Percentiles rank a stretch among this genome's conserved stretches.
phyloP scores from a whole-genome alignment of 2,797 vertebrate genomes.

The Pagetopsis macropterus region DNA sequence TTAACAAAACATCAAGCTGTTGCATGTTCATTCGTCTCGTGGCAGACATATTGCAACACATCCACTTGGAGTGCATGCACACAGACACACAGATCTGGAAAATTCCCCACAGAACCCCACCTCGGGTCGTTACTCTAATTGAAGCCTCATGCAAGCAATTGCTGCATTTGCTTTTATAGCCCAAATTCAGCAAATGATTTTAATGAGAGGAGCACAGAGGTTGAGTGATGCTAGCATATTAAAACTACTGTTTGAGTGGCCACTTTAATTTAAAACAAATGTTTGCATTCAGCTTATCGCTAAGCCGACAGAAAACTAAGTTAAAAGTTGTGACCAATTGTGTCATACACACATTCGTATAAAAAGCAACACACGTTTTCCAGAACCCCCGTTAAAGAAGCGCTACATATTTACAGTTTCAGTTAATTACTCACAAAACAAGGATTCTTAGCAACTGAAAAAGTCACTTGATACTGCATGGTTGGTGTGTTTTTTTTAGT shows the following conservation, averaged over 20 bases:
- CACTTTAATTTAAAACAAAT: constrained; percentile 74
- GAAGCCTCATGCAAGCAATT: constrained; percentile 78
- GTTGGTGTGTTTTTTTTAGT: constrained; percentile 41
- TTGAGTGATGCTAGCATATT: constrained; percentile 55
- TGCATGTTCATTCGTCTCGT: constrained; percentile 10
- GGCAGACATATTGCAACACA: constrained; percentile 18
- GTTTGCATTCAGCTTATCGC: constrained; percentile 54
- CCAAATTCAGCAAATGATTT: constrained; percentile 81
- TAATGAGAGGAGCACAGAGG: constrained; percentile 71
- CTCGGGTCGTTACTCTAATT: constrained; percentile 69
- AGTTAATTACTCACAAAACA: constrained; percentile 31
- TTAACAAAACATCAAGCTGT: constrained; percentile 25
- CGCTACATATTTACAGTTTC: constrained; percentile 15
- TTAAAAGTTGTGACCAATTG: constrained; percentile 11
- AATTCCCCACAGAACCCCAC: constrained; percentile 33
- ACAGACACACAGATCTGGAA: constrained; percentile 35
- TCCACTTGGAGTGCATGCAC: constrained; percentile 8
- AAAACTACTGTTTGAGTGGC: constrained; percentile 69
- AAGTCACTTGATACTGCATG: constrained; percentile 47
- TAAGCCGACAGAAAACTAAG: constrained; percentile 20
- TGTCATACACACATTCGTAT: background rate
- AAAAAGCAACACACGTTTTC: background rate
- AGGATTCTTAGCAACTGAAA: constrained; percentile 18
- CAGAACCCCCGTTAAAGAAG: background rate
- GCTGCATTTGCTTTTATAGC: constrained; percentile 79